Evolutionary conservation across 2,888 invertebrate species (phyloP).

Genomic region (Mimas tiliae): DNA sequence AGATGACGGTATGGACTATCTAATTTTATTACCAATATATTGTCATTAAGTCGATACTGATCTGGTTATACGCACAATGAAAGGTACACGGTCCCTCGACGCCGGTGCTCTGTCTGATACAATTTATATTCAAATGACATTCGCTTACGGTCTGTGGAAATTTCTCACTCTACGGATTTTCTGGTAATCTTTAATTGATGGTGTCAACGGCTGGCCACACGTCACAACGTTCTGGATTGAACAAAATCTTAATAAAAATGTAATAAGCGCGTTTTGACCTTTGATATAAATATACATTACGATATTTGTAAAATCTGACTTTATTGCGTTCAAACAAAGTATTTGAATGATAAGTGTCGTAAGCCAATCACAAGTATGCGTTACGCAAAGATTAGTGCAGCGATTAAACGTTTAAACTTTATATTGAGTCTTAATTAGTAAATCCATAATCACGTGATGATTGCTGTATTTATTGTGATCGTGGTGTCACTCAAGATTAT

Average conservation of each 20-base stretch:
- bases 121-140: constrained; percentile 84
- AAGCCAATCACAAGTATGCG: constrained; percentile 35
- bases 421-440: constrained; percentile 53
- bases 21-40: constrained; percentile 85
- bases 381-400: constrained; percentile 46
- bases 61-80: constrained; percentile 84
- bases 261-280: constrained; percentile 45
- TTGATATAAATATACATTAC: constrained; percentile 45
- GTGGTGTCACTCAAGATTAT: constrained; percentile 77
- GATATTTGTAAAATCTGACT: constrained; percentile 21
- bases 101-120: constrained; percentile 65
- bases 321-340: constrained; percentile 28
- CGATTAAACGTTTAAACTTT: constrained; percentile 47
- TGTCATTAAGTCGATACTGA: constrained; percentile 85
- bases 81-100: constrained; percentile 67
- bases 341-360: constrained; percentile 29
- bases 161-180: constrained; percentile 82
- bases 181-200: constrained; percentile 79
- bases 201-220: constrained; percentile 62
- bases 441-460: constrained; percentile 63
- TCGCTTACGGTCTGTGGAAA: constrained; percentile 74
- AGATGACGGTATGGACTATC: constrained; percentile 81
- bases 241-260: constrained; percentile 46
- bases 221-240: constrained; percentile 54
- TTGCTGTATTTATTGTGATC: constrained; percentile 52